Evolutionary conservation across 1,140 invertebrate genomes (phyloP), one percentile per base, ranked within the genome.

Genomic region (Euura lappo): DNA sequence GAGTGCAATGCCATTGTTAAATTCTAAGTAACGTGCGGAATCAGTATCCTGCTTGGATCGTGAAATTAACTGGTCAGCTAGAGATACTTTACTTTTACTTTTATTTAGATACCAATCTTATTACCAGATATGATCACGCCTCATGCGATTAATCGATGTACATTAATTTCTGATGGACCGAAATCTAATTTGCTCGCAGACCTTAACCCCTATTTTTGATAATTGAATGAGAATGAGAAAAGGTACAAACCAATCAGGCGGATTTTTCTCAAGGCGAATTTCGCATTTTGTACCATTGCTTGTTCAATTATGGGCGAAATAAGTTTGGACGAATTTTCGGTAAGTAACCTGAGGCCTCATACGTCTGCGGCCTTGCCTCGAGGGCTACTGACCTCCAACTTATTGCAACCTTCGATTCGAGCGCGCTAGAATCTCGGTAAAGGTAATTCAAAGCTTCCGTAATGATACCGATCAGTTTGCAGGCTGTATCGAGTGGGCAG

Each of bases 251-350:
- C 8, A 60, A 60, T 60, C n/a, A n/a, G n/a, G n/a, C n/a, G n/a
- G n/a, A n/a, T n/a, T n/a, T 60, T n/a, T 60, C n/a, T 60, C 51
- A 60, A 60, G 51, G 51, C n/a, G 51, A 60, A 60, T 60, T 60
- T 60, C 51, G 51, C 51, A 60, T 60, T 60, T 60, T n/a, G 2
- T 60, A 10, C n/a, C 51, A 3, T 8, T n/a, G n/a, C 8, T n/a
- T 5, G 47, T 60, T 60, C 2, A 60, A 60, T 60, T 3, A 60
- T 2, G n/a, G 51, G 51, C 51, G n/a, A 60, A 60, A n/a, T 60
- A 60, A 8, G 51, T 5, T n/a, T 8, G n/a, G 51, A 10, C 8
- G 5, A 60, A 60, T 60, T 60, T 60, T 60, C 51, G 51, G 51
- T n/a, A 10, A n/a, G n/a, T n/a, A n/a, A n/a, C n/a, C n/a, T n/a